Evolutionary conservation across 2,797 vertebrate species (phyloP).

Genomic region (Buphagus erythrorhynchus): DNA sequence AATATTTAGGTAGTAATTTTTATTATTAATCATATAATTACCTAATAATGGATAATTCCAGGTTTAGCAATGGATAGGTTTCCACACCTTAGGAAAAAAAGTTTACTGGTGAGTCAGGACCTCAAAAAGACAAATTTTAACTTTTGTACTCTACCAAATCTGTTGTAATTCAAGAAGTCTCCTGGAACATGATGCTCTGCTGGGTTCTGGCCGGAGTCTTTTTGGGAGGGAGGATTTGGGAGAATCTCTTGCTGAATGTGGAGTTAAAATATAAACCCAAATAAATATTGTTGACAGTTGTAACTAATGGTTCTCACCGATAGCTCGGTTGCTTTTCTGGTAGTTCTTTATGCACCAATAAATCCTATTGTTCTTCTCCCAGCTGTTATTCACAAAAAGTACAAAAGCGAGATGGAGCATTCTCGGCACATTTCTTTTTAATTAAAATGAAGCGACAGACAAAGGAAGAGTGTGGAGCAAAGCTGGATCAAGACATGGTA

Average conservation of each 20-base stretch:
- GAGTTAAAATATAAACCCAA: background rate
- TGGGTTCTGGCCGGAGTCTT: background rate
- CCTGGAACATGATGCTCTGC: fast-evolving
- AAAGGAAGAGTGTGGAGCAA: background rate
- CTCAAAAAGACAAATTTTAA: background rate
- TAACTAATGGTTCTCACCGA: conserved; percentile 58
- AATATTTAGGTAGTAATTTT: background rate
- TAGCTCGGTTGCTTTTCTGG: conserved; percentile 46
- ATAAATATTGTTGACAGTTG: conserved; percentile 26
- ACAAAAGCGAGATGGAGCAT: background rate
- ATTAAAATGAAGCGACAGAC: conserved; percentile 23
- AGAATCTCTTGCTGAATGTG: background rate
- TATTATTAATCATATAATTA: background rate
- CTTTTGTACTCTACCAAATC: background rate
- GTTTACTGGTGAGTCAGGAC: background rate
- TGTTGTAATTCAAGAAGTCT: background rate
- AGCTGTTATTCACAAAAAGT: conserved; percentile 61
- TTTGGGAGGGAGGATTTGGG: background rate
- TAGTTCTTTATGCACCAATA: conserved; percentile 67
- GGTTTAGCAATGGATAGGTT: background rate
- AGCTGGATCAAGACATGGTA: background rate
- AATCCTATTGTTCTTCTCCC: conserved; percentile 53
- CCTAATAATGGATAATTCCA: background rate
- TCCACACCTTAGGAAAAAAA: background rate
- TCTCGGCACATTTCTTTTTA: conserved; percentile 28